These are phyloP conservation scores for Mormyrus proboscirostris DNA, from an alignment of 2,797 vertebrate genomes.

Conservation along the genomic window DNA sequence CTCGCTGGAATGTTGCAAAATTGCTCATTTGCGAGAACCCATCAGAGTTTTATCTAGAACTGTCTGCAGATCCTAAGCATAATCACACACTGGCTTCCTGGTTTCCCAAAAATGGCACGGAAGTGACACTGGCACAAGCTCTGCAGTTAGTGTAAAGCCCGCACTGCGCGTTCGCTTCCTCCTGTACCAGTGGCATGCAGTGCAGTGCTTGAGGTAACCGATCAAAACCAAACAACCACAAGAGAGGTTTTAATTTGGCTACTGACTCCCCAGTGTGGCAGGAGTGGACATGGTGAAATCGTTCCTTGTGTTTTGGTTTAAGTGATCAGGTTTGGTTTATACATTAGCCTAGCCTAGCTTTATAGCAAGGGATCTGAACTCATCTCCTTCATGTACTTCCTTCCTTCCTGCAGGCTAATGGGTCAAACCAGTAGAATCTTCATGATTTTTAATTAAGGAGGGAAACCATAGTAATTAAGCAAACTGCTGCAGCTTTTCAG, in stretches of 20 bases:
- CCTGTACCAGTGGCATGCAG: constrained; percentile 27
- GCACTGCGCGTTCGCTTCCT: not conserved
- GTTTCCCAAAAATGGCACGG: constrained; percentile 47
- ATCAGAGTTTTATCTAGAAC: not conserved
- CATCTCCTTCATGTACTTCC: not conserved
- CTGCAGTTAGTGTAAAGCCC: not conserved
- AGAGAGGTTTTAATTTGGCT: not conserved
- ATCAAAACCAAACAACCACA: constrained; percentile 24
- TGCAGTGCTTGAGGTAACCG: constrained; percentile 26
- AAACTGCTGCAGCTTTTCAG: constrained; percentile 36
- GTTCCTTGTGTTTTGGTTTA: constrained; percentile 24
- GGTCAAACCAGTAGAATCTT: constrained; percentile 24
- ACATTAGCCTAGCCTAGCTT: not conserved
- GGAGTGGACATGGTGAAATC: constrained; percentile 3
- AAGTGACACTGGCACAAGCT: constrained; percentile 6
- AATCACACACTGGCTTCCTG: constrained; percentile 29
- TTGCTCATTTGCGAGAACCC: not conserved
- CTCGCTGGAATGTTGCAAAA: not conserved
- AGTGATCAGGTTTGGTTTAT: not conserved
- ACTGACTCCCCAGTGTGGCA: constrained; percentile 26
- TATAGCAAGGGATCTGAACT: not conserved
- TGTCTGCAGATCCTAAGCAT: not conserved
- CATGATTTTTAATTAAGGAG: constrained; percentile 24
- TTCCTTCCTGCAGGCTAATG: not conserved
- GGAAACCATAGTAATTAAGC: constrained; percentile 25